Evolutionary conservation across 2,113 vertebrate genomes (phyloP).

Genomic region (Garra rufa): DNA sequence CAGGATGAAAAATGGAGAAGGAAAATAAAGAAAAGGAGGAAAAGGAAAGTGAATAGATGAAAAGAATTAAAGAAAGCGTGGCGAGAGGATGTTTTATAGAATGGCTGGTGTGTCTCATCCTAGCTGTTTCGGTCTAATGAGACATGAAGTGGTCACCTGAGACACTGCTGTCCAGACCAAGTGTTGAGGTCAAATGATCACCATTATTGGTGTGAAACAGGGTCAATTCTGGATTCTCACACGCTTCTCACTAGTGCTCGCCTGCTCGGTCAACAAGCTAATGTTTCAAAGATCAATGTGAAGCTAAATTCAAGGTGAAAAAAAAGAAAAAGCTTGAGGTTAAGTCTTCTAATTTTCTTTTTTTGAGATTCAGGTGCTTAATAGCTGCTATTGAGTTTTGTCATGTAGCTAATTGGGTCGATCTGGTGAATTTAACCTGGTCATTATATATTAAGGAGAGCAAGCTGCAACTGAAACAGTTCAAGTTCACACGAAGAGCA

Average conservation of each 20-base stretch:
- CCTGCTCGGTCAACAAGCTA: neutral
- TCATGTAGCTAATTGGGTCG: constrained; percentile 22
- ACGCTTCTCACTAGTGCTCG: neutral
- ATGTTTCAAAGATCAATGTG: neutral
- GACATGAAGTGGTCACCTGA: constrained; percentile 37
- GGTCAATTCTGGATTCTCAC: constrained; percentile 16
- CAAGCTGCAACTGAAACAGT: neutral
- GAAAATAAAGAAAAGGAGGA: neutral
- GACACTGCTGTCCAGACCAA: constrained; percentile 36
- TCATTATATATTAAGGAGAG: constrained; percentile 30
- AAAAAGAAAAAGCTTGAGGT: neutral
- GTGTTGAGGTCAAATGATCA: constrained; percentile 36
- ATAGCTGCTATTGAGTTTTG: neutral
- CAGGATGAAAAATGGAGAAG: neutral
- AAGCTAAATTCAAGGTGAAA: neutral
- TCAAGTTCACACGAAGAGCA: constrained; percentile 12
- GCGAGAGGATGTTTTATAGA: neutral
- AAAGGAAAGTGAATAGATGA: neutral
- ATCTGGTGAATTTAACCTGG: constrained; percentile 21
- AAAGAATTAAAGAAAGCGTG: neutral
- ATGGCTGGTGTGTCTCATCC: constrained; percentile 21
- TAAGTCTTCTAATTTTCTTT: neutral
- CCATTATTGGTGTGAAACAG: constrained; percentile 20
- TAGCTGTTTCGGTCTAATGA: constrained; percentile 42
- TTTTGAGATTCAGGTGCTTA: constrained; percentile 7